Percentiles rank a stretch among this genome's conserved stretches.
Conservation (phyloP, 1,140 invertebrate species). For the Ips typographus region DNA sequence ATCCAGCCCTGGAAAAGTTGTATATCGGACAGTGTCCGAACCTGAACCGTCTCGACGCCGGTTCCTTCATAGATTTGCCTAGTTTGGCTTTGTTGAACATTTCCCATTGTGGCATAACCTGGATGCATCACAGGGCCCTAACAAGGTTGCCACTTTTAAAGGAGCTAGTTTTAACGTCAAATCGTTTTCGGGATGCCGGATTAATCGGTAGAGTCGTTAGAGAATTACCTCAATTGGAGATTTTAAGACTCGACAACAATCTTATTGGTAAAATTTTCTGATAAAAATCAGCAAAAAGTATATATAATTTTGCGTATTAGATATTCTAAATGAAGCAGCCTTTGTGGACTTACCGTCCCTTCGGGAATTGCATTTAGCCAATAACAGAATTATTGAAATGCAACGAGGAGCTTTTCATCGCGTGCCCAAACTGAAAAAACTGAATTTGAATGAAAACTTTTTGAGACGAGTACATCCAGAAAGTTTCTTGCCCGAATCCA, state of each 20-base stretch:
- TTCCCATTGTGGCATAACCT: constrained; percentile 73
- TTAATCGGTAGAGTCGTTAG: constrained; percentile 75
- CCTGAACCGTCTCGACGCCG: constrained; percentile 68
- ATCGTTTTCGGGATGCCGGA: constrained; percentile 72
- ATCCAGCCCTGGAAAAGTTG: constrained; percentile 73
- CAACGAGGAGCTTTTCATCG: constrained; percentile 77
- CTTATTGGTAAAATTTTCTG: constrained; percentile 15
- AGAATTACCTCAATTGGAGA: constrained; percentile 70
- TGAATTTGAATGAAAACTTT: constrained; percentile 78
- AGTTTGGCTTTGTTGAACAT: constrained; percentile 74
- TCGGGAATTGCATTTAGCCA: constrained; percentile 67
- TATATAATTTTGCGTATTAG: constrained; percentile 52
- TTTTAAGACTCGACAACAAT: constrained; percentile 54
- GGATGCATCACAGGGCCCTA: constrained; percentile 76
- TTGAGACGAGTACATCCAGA: constrained; percentile 78
- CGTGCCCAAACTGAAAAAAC: constrained; percentile 68
- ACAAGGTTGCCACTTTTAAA: constrained; percentile 69
- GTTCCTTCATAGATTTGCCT: constrained; percentile 72
- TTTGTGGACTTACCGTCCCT: constrained; percentile 78
- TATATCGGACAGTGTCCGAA: constrained; percentile 70
- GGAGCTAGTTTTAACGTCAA: constrained; percentile 70
- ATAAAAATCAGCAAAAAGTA: neutral
- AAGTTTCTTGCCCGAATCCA: constrained; percentile 72
- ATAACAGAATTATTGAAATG: constrained; percentile 74
- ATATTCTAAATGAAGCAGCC: constrained; percentile 69